Conservation (phyloP, 2,888 invertebrate genomes). For the Drosophila ustulata region DNA sequence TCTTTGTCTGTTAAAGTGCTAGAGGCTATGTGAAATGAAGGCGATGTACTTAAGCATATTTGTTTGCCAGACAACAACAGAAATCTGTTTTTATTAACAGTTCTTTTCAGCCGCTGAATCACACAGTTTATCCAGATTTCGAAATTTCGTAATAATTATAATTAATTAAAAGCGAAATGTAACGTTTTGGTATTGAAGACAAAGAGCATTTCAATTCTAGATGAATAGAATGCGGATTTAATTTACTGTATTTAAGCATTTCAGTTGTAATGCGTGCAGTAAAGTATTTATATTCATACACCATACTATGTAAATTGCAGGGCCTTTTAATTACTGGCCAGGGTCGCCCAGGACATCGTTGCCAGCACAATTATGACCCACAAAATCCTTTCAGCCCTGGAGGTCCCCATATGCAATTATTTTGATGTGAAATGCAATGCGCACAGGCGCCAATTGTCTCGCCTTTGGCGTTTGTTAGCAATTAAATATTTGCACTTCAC, state of each 20-base stretch:
- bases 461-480: constrained; percentile 66
- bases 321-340: constrained; percentile 44
- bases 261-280: not conserved
- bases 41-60: not conserved
- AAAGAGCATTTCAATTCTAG: not conserved
- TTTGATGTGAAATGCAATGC: constrained; percentile 30
- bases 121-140: not conserved
- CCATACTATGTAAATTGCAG: constrained; percentile 3
- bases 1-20: not conserved
- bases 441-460: constrained; percentile 66
- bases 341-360: not conserved
- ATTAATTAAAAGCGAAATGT: not conserved
- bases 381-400: constrained; percentile 24
- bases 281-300: not conserved
- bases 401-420: constrained; percentile 23
- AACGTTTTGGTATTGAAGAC: not conserved
- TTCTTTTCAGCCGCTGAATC: not conserved
- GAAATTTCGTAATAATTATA: not conserved
- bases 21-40: not conserved
- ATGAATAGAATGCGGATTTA: not conserved
- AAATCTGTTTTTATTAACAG: not conserved
- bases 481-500: constrained; percentile 76
- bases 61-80: not conserved
- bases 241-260: not conserved
- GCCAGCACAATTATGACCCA: constrained; percentile 44